Evolutionary conservation across 37 sponge, comb jelly and placozoan species (phyloP).

Genomic region (Crambe crambe): DNA sequence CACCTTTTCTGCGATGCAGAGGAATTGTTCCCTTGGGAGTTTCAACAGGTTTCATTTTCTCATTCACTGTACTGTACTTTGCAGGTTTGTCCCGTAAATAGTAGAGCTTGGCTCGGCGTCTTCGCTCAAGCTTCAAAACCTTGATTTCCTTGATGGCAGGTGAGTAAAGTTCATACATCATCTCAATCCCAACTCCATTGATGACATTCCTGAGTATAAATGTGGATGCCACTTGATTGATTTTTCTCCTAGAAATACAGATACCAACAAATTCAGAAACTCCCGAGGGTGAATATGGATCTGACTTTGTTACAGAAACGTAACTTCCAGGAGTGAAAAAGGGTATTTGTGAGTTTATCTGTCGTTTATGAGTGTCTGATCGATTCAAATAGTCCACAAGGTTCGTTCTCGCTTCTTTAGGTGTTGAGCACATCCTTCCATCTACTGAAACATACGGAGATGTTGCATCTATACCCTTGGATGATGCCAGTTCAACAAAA

Average conservation of each 20-base stretch:
- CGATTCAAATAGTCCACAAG: constrained; percentile 67
- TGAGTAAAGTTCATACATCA: constrained; percentile 81
- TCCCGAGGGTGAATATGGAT: constrained; percentile 64
- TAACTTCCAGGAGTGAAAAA: constrained; percentile 73
- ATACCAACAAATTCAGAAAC: constrained; percentile 79
- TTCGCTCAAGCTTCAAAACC: constrained; percentile 79
- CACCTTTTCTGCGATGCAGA: constrained; percentile 25
- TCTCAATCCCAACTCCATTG: constrained; percentile 69
- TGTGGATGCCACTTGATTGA: constrained; percentile 64
- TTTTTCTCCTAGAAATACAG: constrained; percentile 76
- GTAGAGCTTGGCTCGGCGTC: constrained; percentile 78
- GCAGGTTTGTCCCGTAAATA: constrained; percentile 78
- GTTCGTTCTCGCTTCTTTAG: constrained; percentile 68
- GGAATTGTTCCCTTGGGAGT: neutral
- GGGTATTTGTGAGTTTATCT: constrained; percentile 41
- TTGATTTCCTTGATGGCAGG: constrained; percentile 73
- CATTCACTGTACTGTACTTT: constrained; percentile 68
- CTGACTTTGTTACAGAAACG: constrained; percentile 71
- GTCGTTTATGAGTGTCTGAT: constrained; percentile 70
- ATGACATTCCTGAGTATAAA: constrained; percentile 82
- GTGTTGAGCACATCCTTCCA: constrained; percentile 38
- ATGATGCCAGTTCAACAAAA: neutral
- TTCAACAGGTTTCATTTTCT: constrained; percentile 55
- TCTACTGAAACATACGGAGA: constrained; percentile 4
- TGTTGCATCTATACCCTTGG: neutral